These are phyloP conservation scores for Heliconius aoede DNA, from an alignment of 2,888 invertebrate species.

Conservation along the genomic window DNA sequence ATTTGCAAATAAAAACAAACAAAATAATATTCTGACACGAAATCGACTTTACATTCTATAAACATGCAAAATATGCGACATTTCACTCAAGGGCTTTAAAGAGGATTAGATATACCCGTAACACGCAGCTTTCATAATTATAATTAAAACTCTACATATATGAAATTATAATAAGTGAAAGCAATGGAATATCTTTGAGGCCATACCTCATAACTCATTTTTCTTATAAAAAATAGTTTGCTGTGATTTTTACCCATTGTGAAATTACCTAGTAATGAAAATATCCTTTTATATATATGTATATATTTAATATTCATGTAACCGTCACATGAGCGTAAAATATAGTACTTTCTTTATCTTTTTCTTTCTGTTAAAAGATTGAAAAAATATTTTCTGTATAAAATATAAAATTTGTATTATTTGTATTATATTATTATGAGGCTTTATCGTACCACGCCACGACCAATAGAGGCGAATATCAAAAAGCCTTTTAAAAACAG, in stretches of 20 bases:
- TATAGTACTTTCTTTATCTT: too few species aligned
- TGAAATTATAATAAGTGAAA: constrained; percentile 44
- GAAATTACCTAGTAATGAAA: neutral
- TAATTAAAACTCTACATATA: constrained; percentile 36
- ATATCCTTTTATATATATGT: neutral
- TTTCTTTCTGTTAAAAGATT: neutral
- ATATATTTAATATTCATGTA: too few species aligned
- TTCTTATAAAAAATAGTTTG: neutral
- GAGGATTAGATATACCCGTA: constrained; percentile 37
- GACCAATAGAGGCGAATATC: too few species aligned
- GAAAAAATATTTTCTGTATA: too few species aligned
- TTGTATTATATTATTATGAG: too few species aligned
- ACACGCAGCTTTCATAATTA: constrained; percentile 29
- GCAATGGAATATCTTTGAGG: constrained; percentile 30
- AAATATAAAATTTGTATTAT: too few species aligned
- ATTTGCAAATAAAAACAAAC: too few species aligned
- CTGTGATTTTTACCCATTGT: neutral
- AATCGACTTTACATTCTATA: neutral
- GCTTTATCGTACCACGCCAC: too few species aligned
- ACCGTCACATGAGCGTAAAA: too few species aligned
- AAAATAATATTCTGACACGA: neutral
- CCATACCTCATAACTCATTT: constrained; percentile 24
- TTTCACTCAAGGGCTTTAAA: constrained; percentile 26
- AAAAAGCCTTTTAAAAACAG: too few species aligned
- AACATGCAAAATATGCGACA: neutral